Percentiles rank a stretch among this genome's conserved stretches.
Evolutionary conservation across 2,113 vertebrate genomes (phyloP).

Genomic region (Barnardius zonarius): DNA sequence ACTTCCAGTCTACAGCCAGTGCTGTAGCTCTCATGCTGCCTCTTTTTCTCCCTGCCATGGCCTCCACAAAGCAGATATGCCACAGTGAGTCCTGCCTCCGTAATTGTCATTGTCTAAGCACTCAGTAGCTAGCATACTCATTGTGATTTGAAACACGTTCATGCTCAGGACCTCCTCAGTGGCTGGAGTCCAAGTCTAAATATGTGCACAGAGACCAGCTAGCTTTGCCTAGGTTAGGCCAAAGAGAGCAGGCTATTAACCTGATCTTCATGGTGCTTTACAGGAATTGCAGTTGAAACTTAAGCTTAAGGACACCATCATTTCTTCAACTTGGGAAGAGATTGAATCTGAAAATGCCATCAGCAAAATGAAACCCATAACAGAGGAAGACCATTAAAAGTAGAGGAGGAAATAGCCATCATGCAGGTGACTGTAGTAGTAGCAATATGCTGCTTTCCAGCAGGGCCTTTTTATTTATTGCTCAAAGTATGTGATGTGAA

Average conservation of each 20-base stretch:
- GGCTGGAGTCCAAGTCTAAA: neutral
- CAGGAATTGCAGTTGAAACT: neutral
- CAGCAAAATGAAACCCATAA: neutral
- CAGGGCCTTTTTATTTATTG: neutral
- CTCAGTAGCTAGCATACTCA: neutral
- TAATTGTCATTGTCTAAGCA: neutral
- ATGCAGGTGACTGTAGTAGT: neutral
- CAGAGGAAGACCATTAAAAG: neutral
- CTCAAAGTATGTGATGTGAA: neutral
- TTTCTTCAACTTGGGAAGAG: neutral
- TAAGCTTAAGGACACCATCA: neutral
- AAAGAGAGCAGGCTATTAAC: neutral
- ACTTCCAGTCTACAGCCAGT: neutral
- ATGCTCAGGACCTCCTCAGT: neutral
- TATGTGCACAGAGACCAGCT: neutral
- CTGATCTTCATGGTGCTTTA: neutral
- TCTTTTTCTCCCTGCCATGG: neutral
- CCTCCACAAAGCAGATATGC: neutral
- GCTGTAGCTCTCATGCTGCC: neutral
- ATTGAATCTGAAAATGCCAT: neutral
- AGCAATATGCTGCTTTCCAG: neutral
- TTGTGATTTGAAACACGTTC: neutral
- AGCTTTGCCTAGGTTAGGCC: neutral
- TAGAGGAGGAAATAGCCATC: neutral
- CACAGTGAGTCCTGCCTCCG: neutral